Conservation (phyloP, 2,797 vertebrate species). For the Sitta carolinensis region DNA sequence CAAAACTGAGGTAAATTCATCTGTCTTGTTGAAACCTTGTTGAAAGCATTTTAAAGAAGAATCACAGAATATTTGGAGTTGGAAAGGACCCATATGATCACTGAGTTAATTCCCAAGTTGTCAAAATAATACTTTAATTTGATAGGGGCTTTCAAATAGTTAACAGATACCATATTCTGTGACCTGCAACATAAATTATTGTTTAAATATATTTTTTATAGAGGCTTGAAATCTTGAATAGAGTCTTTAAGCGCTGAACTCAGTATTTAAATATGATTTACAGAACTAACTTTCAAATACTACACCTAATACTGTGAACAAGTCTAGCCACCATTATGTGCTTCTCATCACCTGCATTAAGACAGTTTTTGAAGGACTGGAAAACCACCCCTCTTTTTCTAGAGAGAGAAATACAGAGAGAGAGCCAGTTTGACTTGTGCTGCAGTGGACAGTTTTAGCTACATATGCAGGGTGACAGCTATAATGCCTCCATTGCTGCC, state of each 20-base stretch:
- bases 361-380: background rate
- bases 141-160: background rate
- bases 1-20: background rate
- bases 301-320: background rate
- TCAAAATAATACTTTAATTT: background rate
- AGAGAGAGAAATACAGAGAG: background rate
- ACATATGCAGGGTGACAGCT: background rate
- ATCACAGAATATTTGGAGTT: background rate
- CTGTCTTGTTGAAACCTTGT: background rate
- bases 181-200: background rate
- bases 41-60: background rate
- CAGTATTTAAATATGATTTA: background rate
- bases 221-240: background rate
- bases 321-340: background rate
- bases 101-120: background rate
- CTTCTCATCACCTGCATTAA: background rate
- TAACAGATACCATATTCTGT: background rate
- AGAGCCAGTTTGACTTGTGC: background rate
- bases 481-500: background rate
- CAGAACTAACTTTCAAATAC: background rate
- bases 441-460: background rate
- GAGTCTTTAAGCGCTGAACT: background rate
- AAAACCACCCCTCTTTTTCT: background rate
- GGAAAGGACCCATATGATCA: background rate
- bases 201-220: background rate